Evolutionary conservation across 2,797 vertebrate species (phyloP).

Genomic region (Adrianichthys oophorus): DNA sequence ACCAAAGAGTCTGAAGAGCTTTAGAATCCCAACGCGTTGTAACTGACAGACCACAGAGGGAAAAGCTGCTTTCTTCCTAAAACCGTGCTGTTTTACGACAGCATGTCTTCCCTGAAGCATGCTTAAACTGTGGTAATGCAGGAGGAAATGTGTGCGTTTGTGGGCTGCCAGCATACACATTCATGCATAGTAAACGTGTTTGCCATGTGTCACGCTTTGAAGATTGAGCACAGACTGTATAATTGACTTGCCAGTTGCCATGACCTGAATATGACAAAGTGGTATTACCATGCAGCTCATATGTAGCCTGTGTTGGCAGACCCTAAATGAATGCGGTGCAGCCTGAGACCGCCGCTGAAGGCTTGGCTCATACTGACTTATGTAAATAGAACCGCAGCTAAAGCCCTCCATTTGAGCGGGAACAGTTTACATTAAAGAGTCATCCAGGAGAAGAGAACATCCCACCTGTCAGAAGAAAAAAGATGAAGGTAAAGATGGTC

Average conservation of each 20-base stretch:
- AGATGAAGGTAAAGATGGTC: constrained; percentile 22
- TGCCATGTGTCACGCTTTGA: constrained; percentile 11
- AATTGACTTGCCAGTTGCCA: constrained; percentile 28
- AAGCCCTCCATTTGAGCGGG: constrained; percentile 38
- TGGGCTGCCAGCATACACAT: background rate
- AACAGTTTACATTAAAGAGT: constrained; percentile 38
- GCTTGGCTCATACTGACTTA: constrained; percentile 40
- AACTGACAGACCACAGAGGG: background rate
- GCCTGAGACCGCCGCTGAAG: constrained; percentile 27
- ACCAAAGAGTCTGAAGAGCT: background rate
- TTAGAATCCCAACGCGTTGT: background rate
- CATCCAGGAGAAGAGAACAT: constrained; percentile 31
- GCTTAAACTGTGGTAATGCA: constrained; percentile 1
- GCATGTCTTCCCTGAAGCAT: constrained; percentile 5
- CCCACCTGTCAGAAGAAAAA: constrained; percentile 49
- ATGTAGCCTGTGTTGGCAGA: constrained; percentile 30
- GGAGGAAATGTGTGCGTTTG: background rate
- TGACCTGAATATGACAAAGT: constrained; percentile 52
- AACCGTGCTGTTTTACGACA: background rate
- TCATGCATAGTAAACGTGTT: constrained; percentile 7
- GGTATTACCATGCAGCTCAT: constrained; percentile 24
- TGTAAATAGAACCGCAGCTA: constrained; percentile 46
- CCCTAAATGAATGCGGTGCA: constrained; percentile 18
- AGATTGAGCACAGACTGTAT: constrained; percentile 15
- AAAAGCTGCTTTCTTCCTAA: background rate